These are phyloP conservation scores for Drosophila sp. DNA, from an alignment of 1,140 invertebrate species.

Conservation along the genomic window DNA sequence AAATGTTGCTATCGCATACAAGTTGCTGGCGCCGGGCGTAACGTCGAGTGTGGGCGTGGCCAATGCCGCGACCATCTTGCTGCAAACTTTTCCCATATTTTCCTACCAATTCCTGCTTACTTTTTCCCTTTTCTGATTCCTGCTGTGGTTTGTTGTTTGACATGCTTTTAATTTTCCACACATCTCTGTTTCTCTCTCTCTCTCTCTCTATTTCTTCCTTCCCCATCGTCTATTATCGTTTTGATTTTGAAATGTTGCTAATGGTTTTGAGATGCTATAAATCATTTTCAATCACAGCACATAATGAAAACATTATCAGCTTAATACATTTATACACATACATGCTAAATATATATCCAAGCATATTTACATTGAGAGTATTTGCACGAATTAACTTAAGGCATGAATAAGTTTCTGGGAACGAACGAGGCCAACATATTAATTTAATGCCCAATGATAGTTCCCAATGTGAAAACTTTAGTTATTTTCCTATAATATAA, in stretches of 20 bases:
- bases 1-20: constrained; percentile 73
- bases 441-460: too few species aligned
- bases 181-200: too few species aligned
- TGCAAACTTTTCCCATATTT: constrained; percentile 36
- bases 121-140: constrained; percentile 37
- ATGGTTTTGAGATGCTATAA: constrained; percentile 55
- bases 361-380: background rate
- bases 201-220: constrained; percentile 11
- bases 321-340: constrained; percentile 4
- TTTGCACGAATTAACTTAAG: background rate
- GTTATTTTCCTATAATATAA: too few species aligned
- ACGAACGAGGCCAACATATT: too few species aligned
- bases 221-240: constrained; percentile 13
- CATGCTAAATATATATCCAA: background rate
- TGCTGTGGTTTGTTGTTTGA: constrained; percentile 58
- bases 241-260: constrained; percentile 56
- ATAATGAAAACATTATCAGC: constrained; percentile 39
- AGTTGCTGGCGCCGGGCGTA: constrained; percentile 49
- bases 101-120: constrained; percentile 36
- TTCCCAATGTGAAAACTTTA: too few species aligned
- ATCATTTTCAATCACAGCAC: constrained; percentile 43
- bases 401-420: too few species aligned
- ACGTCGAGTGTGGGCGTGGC: constrained; percentile 61
- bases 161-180: constrained; percentile 69
- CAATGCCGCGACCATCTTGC: constrained; percentile 56